Conservation (phyloP, 1,140 invertebrate genomes). For the Drosophila takahashii region DNA sequence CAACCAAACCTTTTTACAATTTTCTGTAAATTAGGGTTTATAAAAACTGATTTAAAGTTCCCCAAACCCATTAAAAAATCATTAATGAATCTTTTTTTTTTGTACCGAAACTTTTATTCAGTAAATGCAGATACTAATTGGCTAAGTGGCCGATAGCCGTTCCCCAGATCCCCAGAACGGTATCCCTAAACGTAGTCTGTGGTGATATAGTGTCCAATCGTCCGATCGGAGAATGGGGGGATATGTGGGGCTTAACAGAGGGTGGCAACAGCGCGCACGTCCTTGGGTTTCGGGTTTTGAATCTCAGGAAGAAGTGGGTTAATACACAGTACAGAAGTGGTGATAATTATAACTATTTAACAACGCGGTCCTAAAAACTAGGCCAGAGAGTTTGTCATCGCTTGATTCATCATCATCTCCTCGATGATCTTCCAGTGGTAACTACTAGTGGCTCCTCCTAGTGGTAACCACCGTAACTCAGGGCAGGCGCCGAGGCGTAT, state of each 20-base stretch:
- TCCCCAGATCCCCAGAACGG: conserved; percentile 59
- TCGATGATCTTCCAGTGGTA: no score
- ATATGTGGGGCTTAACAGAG: conserved; percentile 18
- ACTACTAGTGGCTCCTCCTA: conserved; percentile 11
- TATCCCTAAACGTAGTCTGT: conserved; percentile 49
- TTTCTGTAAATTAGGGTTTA: no score
- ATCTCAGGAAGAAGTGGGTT: not conserved
- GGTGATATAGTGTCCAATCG: conserved; percentile 15
- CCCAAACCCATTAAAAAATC: not conserved
- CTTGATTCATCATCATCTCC: not conserved
- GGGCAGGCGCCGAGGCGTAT: conserved; percentile 49
- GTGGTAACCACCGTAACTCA: conserved; percentile 59
- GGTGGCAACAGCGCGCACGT: conserved; percentile 66
- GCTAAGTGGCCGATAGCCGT: conserved; percentile 60
- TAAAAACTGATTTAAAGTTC: not conserved
- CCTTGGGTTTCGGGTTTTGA: conserved; percentile 36
- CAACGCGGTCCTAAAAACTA: conserved; percentile 57
- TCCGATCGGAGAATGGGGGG: conserved; percentile 7
- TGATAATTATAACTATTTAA: conserved; percentile 65
- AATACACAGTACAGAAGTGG: not conserved
- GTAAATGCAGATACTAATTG: conserved; percentile 75
- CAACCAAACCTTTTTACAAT: no score
- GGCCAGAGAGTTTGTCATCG: conserved; percentile 22
- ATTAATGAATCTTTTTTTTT: conserved; percentile 50
- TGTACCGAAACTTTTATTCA: conserved; percentile 85